phyloP scores from a whole-genome alignment of 2,113 vertebrate species.

The Grallaria varia region DNA sequence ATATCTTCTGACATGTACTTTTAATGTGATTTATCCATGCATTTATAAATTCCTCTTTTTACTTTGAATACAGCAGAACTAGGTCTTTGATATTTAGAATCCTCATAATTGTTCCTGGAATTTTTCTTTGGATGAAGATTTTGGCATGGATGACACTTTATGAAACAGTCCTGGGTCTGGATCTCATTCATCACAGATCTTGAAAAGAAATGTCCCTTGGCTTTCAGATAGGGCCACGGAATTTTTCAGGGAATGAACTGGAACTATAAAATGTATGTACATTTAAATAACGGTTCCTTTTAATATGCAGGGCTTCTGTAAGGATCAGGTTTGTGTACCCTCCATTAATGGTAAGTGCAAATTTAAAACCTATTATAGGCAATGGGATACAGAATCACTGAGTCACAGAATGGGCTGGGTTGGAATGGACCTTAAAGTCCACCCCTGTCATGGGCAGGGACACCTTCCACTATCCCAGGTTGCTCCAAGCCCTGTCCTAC shows the following conservation, averaged over 20 bases:
- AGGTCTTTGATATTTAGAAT: conserved; percentile 13
- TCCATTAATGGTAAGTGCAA: neutral
- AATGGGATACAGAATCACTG: neutral
- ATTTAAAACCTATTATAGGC: neutral
- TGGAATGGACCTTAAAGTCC: neutral
- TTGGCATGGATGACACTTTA: conserved; percentile 1
- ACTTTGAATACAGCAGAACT: neutral
- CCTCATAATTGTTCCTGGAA: conserved; percentile 16
- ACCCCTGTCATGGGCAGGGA: neutral
- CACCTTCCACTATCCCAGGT: neutral
- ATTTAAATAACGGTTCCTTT: neutral
- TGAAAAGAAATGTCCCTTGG: conserved; percentile 10
- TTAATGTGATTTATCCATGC: neutral
- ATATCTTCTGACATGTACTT: neutral
- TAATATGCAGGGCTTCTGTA: neutral
- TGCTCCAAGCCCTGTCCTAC: neutral
- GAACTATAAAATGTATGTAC: neutral
- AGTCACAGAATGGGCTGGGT: neutral
- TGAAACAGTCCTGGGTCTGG: neutral
- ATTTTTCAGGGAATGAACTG: neutral
- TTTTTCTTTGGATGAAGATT: conserved; percentile 34
- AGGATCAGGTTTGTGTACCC: neutral
- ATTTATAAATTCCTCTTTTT: neutral
- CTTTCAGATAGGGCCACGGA: neutral
- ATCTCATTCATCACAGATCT: conserved; percentile 29